Evolutionary conservation across 2,888 invertebrate species (phyloP).

Genomic region (Therioaphis trifolii): DNA sequence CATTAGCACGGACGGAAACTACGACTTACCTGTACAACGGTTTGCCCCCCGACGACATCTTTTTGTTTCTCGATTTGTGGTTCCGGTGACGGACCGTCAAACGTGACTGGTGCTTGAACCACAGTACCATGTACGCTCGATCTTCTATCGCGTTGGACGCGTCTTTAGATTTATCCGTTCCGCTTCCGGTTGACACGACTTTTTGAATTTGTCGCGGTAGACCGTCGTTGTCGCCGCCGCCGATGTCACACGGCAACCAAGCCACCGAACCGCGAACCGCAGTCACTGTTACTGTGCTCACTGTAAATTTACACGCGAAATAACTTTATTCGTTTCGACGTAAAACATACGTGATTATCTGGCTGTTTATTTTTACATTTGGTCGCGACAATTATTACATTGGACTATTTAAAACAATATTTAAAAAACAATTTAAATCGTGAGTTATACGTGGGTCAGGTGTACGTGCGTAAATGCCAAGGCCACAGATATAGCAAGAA

Average conservation of each 20-base stretch:
- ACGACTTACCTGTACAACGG: conserved; percentile 63
- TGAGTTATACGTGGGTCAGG: too few species aligned
- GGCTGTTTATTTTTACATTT: neutral
- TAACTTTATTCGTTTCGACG: neutral
- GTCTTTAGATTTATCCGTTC: neutral
- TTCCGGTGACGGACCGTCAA: conserved; percentile 34
- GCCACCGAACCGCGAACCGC: conserved; percentile 61
- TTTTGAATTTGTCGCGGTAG: conserved; percentile 11
- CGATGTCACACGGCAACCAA: conserved; percentile 63
- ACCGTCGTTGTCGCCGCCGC: conserved; percentile 44
- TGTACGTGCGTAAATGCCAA: too few species aligned
- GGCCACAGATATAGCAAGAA: too few species aligned
- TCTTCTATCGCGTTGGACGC: conserved; percentile 49
- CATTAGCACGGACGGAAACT: too few species aligned
- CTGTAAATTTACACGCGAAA: conserved; percentile 21
- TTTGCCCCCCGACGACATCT: conserved; percentile 56
- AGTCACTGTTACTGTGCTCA: conserved; percentile 60
- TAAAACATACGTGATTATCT: neutral
- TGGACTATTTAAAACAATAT: too few species aligned
- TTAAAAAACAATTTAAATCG: too few species aligned
- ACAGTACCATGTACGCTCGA: conserved; percentile 64
- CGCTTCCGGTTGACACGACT: neutral
- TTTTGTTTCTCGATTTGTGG: conserved; percentile 29
- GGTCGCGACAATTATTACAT: too few species aligned
- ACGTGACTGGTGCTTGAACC: conserved; percentile 60